Base-by-base conservation (phyloP, 2,888 invertebrate genomes). In the Agrypnus murinus region DNA sequence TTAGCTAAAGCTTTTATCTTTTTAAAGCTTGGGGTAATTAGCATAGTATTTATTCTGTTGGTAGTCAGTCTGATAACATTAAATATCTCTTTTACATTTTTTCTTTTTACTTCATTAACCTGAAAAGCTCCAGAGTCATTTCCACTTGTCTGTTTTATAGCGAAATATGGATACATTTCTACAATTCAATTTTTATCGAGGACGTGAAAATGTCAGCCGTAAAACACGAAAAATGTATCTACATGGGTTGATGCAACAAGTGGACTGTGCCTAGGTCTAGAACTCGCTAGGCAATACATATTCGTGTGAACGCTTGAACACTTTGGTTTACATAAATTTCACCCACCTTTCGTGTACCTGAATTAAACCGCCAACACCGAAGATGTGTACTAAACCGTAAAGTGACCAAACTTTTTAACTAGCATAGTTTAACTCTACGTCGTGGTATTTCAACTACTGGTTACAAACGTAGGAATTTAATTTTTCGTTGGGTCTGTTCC, bases 281-380 rank as follows among this genome's bases (percentile, higher is more conserved):
- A 10, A 31, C 25, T 12, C 7, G 58, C 25, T 25, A 38, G 19
- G 40, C 43, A 31, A n/a, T n/a, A n/a, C n/a, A n/a, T n/a, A 25
- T 38, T 12, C 15, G 15, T 12, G 5, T 57, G 9, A 57, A 38
- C 38, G 57, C 38, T 19, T 19, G 38, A 57, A 8, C 57, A 57
- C 57, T 12, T 43, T 12, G 36, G 55, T 17, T 17, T 34, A 55
- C 17, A 50, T 50, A 55, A 55, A 55, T 55, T 55, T 55, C 10
- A 55, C 36, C 15, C 55, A 55, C 17, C n/a, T 53, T 53, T 14
- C 14, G 32, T 53, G 15, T 14, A 36, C 55, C 36, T 17, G 36
- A 55, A 36, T 55, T 55, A 55, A 55, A 55, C 55, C 36, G 36
- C 55, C 53, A 53, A 53, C 53, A 34, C 53, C 17, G n/a, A 55